phyloP scores from a whole-genome alignment of 2,888 invertebrate species.

The Biston betularia region DNA sequence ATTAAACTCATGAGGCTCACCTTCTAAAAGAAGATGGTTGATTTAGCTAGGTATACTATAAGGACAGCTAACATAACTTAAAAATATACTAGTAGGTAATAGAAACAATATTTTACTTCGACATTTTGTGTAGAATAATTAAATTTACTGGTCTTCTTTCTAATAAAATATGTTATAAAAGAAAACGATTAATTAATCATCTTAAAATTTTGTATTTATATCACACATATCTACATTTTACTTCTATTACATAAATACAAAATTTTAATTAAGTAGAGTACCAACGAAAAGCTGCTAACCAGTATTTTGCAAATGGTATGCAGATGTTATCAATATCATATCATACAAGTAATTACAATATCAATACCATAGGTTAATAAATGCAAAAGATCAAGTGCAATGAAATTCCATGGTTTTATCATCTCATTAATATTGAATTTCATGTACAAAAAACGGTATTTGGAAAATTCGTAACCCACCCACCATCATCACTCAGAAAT shows the following conservation, averaged over 20 bases:
- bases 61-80: conserved; percentile 80
- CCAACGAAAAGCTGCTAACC: conserved; percentile 85
- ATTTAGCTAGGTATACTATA: conserved; percentile 74
- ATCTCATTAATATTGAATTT: conserved; percentile 73
- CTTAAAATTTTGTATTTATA: conserved; percentile 87
- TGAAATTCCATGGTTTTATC: conserved; percentile 71
- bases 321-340: conserved; percentile 82
- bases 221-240: conserved; percentile 86
- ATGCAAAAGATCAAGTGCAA: conserved; percentile 87
- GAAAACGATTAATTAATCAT: conserved; percentile 79
- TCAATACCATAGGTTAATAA: conserved; percentile 86
- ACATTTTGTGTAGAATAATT: conserved; percentile 73
- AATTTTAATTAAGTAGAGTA: conserved; percentile 82
- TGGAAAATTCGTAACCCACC: conserved; percentile 68
- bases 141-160: conserved; percentile 79
- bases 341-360: conserved; percentile 87
- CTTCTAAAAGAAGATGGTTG: conserved; percentile 71
- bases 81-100: conserved; percentile 74
- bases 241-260: conserved; percentile 87
- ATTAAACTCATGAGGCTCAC: conserved; percentile 80
- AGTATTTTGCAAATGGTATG: conserved; percentile 82
- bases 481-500: conserved; percentile 67
- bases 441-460: conserved; percentile 69
- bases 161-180: conserved; percentile 80
- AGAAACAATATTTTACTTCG: conserved; percentile 79